Conservation (phyloP, 2,113 vertebrate genomes). For the Malurus cyaneus region DNA sequence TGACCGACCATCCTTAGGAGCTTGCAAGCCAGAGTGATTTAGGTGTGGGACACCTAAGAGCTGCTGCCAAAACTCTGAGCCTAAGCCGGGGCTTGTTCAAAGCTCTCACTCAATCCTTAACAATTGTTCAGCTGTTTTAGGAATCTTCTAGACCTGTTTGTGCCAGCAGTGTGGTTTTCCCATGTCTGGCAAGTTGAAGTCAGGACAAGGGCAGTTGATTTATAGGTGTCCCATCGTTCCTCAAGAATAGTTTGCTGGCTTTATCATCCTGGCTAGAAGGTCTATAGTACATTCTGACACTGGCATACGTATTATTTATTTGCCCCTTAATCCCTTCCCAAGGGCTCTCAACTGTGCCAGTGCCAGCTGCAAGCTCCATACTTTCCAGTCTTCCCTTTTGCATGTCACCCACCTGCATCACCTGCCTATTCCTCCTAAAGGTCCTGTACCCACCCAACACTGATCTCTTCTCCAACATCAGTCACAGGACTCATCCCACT, state of each 20-base stretch:
- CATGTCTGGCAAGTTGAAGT: background rate
- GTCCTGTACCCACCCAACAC: background rate
- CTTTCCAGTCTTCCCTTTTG: background rate
- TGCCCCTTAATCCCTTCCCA: background rate
- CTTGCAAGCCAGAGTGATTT: background rate
- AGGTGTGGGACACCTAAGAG: background rate
- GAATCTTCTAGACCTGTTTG: background rate
- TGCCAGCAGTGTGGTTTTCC: background rate
- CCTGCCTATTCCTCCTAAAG: background rate
- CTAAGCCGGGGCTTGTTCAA: background rate
- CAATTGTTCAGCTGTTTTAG: background rate
- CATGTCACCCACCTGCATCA: background rate
- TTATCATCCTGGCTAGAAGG: background rate
- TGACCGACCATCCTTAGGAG: background rate
- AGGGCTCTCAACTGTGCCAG: background rate
- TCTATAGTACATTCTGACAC: background rate
- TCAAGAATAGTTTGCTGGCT: background rate
- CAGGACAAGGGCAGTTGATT: background rate
- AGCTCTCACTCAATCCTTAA: background rate
- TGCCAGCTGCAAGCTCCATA: background rate
- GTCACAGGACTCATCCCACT: background rate
- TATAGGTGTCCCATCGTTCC: background rate
- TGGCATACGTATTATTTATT: background rate
- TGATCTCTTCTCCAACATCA: too few species aligned
- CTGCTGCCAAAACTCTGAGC: background rate